A percentile compares a stretch with the other conserved stretches of the same genome.
Conservation (phyloP, 2,888 invertebrate species). For the Troilus luridus region DNA sequence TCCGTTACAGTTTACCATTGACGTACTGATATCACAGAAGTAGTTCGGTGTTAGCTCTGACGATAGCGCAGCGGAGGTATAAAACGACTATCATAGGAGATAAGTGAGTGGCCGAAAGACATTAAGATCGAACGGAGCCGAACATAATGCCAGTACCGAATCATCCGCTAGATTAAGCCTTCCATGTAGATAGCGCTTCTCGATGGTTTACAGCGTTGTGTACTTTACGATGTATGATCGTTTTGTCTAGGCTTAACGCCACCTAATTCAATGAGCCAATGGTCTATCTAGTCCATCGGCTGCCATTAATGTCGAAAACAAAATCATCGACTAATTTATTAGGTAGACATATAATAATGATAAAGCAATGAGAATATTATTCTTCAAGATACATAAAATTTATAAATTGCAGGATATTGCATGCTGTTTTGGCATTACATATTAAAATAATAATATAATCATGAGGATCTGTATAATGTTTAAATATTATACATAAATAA, state of each 20-base stretch:
- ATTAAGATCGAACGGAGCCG: neutral
- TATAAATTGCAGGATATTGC: no score
- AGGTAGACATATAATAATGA: no score
- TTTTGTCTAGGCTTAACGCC: neutral
- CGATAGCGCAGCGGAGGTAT: neutral
- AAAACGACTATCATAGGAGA: neutral
- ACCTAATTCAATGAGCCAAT: neutral
- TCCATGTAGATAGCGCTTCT: neutral
- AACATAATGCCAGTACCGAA: neutral
- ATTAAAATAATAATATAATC: no score
- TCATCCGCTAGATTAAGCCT: conserved; percentile 1
- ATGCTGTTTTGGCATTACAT: no score
- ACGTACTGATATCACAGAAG: no score
- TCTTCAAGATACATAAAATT: no score
- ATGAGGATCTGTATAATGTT: no score
- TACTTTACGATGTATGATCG: neutral
- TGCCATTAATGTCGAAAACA: no score
- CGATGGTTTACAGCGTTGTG: neutral
- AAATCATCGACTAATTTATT: no score
- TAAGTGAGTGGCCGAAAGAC: neutral
- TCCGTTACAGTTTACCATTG: no score
- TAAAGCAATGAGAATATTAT: no score
- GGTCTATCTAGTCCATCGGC: neutral
- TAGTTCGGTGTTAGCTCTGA: neutral
- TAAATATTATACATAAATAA: no score